These are phyloP conservation scores for Brachyopa scutellaris DNA, from an alignment of 2,888 invertebrate species.

Conservation along the genomic window DNA sequence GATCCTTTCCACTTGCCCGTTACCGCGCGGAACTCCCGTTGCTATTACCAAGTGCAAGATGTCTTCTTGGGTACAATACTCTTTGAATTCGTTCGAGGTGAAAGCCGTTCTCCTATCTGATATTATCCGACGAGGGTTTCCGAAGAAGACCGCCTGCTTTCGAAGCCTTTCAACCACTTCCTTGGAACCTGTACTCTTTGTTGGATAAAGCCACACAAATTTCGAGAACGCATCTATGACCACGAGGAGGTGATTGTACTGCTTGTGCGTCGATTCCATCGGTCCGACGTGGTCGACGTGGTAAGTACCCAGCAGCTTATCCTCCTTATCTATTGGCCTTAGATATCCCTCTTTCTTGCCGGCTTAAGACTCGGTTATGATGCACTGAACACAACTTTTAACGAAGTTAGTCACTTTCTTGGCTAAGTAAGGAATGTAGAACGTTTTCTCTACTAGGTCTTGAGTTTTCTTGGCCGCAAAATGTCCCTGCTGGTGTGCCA, in stretches of 20 bases:
- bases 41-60: constrained; percentile 75
- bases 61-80: constrained; percentile 75
- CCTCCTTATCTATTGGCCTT: constrained; percentile 75
- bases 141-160: constrained; percentile 76
- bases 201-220: constrained; percentile 78
- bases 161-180: constrained; percentile 76
- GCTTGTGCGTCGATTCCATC: constrained; percentile 74
- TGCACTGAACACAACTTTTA: constrained; percentile 41
- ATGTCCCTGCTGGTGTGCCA: constrained; percentile 77
- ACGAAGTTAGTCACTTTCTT: background rate
- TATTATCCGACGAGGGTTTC: constrained; percentile 76
- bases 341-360: constrained; percentile 77
- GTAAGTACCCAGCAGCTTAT: constrained; percentile 76
- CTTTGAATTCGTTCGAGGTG: constrained; percentile 73
- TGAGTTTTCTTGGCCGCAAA: constrained; percentile 75
- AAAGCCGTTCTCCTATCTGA: constrained; percentile 74
- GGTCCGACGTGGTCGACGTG: constrained; percentile 78
- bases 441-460: constrained; percentile 74
- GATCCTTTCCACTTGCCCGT: constrained; percentile 78
- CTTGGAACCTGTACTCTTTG: constrained; percentile 73
- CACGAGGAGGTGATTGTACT: constrained; percentile 77
- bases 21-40: constrained; percentile 76
- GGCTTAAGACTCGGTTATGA: constrained; percentile 67
- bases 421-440: background rate
- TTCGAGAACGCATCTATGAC: constrained; percentile 77